phyloP scores from a whole-genome alignment of 2,888 invertebrate species.

The Hirudinaria manillensis region DNA sequence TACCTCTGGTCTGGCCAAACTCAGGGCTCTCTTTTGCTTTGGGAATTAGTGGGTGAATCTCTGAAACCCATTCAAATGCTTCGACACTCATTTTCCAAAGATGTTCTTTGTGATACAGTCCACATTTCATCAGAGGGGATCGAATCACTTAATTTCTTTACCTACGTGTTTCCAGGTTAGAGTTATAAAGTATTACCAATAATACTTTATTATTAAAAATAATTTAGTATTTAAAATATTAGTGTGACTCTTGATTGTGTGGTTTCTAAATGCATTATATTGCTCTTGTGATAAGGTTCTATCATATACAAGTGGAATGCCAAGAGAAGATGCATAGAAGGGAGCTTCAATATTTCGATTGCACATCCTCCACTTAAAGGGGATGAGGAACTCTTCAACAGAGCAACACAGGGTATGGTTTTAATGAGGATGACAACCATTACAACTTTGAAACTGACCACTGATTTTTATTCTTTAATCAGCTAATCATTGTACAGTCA shows the following conservation, averaged over 20 bases:
- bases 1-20: conserved; percentile 44
- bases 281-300: background rate
- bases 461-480: no score
- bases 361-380: background rate
- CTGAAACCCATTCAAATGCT: conserved; percentile 17
- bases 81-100: conserved; percentile 27
- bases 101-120: conserved; percentile 34
- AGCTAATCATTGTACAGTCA: conserved; percentile 60
- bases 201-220: no score
- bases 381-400: no score
- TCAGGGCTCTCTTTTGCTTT: conserved; percentile 43
- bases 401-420: no score
- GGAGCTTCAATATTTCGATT: background rate
- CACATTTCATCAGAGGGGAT: conserved; percentile 43
- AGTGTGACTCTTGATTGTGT: no score
- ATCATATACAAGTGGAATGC: conserved; percentile 16
- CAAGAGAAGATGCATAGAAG: background rate
- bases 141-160: conserved; percentile 57
- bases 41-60: conserved; percentile 35
- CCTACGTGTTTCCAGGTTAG: conserved; percentile 74
- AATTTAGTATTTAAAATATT: no score
- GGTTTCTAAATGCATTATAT: no score
- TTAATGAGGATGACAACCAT: no score
- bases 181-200: background rate
- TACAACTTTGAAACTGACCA: no score